A percentile compares a stretch with the other conserved stretches of the same genome.
Evolutionary conservation across 2,888 invertebrate species (phyloP).

Genomic region (Malthinus seriepunctatus): DNA sequence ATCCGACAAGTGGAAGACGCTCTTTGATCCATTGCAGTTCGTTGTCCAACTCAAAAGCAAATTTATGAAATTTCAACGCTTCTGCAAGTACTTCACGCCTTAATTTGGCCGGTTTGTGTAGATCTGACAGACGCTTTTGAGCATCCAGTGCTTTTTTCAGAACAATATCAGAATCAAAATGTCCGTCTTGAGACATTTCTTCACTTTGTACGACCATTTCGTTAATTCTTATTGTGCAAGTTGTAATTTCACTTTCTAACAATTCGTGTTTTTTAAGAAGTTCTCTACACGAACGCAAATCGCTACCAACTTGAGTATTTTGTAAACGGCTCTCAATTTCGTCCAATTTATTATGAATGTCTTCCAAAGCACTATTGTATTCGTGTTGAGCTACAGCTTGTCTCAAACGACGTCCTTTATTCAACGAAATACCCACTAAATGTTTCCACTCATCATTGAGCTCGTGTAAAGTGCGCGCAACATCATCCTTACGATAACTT

Average conservation of each 20-base stretch:
- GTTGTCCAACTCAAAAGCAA: conserved; percentile 88
- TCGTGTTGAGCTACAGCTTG: conserved; percentile 87
- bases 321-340: conserved; percentile 81
- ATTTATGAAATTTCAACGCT: conserved; percentile 85
- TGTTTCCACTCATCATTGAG: conserved; percentile 80
- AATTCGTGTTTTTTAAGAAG: conserved; percentile 87
- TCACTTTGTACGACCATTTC: conserved; percentile 80
- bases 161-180: conserved; percentile 91
- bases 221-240: conserved; percentile 81
- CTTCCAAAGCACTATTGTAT: conserved; percentile 81
- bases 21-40: conserved; percentile 96
- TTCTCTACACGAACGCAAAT: conserved; percentile 89
- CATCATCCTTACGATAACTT: conserved; percentile 72
- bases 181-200: conserved; percentile 90
- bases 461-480: conserved; percentile 67
- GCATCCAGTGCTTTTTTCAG: conserved; percentile 75
- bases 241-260: conserved; percentile 81
- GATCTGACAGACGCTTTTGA: conserved; percentile 68
- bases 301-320: conserved; percentile 83
- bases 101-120: conserved; percentile 72
- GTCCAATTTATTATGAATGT: conserved; percentile 82
- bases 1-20: conserved; percentile 78
- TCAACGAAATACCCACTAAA: conserved; percentile 67
- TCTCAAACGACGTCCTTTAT: conserved; percentile 74
- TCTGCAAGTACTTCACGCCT: conserved; percentile 82